A percentile compares a stretch with the other conserved stretches of the same genome.
Conservation (phyloP, 2,113 vertebrate species). For the Catharus minimus region DNA sequence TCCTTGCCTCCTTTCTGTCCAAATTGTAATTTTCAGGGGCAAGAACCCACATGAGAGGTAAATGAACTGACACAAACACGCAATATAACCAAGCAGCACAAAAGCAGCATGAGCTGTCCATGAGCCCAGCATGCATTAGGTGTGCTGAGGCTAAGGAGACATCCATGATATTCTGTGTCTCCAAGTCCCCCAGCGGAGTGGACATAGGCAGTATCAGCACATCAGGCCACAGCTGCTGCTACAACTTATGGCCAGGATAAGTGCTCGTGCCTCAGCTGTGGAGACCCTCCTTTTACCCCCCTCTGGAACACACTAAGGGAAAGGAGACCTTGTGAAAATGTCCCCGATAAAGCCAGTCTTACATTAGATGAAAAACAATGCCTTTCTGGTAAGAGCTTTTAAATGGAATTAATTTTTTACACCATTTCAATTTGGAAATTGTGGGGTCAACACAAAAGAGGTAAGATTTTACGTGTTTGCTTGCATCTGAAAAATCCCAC, state of each 20-base stretch:
- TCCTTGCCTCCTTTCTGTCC: not conserved
- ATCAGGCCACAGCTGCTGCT: rapidly evolving
- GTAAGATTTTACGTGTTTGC: not conserved
- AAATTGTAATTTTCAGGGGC: not conserved
- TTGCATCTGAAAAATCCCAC: not conserved
- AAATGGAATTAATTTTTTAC: not conserved
- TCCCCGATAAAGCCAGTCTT: not conserved
- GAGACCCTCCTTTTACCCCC: not conserved
- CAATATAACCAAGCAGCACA: not conserved
- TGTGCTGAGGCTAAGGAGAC: rapidly evolving
- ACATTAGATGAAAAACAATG: not conserved
- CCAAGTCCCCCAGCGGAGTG: not conserved
- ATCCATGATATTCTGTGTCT: not conserved
- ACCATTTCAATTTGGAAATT: not conserved
- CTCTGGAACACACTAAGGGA: not conserved
- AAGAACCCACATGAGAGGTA: not conserved
- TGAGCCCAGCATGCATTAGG: rapidly evolving
- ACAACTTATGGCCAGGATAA: not conserved
- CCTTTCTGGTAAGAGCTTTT: not conserved
- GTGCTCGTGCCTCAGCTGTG: not conserved
- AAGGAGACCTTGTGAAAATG: not conserved
- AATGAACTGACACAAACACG: not conserved
- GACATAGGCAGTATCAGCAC: not conserved
- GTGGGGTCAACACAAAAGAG: not conserved
- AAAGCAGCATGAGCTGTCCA: not conserved